Base-by-base conservation (phyloP, 2,113 vertebrate species). In the Rhinolophus sinicus region DNA sequence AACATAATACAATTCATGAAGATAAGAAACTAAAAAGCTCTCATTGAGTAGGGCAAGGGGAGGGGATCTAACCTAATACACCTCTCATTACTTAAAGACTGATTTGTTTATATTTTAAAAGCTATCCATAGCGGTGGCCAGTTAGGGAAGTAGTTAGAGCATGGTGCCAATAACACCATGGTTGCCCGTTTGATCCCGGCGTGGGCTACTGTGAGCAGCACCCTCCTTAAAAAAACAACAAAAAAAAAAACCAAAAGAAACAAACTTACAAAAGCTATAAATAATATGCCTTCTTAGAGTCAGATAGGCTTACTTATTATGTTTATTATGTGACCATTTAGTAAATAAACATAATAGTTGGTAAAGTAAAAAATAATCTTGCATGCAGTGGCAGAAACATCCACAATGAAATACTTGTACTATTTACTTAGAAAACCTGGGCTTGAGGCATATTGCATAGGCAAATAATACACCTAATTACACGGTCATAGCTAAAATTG, bases 351-450 rank as follows among this genome's bases (percentile, higher is more conserved):
- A 76, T 69, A 88, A 12, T 44, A 90, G 7, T 96, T 95, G 93
- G 93, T 93, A 96, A 94, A 97, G 62, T 96, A 96, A 94, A 94
- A 96, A 86, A 95, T 9, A 64, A 96, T 93, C 98, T 98, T 97
- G 95, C 98, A 98, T 98, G 98, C 97, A 98, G 76, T 78, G 95
- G 97, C 94, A 72, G 38, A 38, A 97, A 97, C 97, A 88, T 98
- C 97, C 97, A 98, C 65, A 98, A 97, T 26, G 77, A 96, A 97
- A 87, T 65, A 77, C 54, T 76, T 95, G 28, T 95, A 91, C 92
- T 88, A 47, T 33, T 73, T 89, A 82, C 83, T 94, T 72, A 93
- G 84, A 95, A 98, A 98, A 97, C 24, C 52, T 88, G 50, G 88
- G 83, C 85, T 82, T 78, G 73, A 65, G 77, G 95, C 90, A 98